Evolutionary conservation across 2,797 vertebrate genomes (phyloP), one percentile per base, ranked within the genome.

Genomic region (Hydrophis major): DNA sequence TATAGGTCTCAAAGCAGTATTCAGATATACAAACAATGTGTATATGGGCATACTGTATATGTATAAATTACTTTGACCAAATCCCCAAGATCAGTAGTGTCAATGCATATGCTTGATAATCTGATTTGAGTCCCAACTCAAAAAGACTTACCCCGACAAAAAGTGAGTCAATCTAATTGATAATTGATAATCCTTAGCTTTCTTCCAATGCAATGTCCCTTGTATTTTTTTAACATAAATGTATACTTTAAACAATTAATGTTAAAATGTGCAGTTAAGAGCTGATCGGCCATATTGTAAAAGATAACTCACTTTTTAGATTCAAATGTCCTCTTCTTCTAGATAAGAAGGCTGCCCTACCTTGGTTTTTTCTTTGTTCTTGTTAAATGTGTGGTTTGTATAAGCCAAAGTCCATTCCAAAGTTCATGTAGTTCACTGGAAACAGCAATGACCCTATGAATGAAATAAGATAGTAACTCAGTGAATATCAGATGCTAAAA

Each of bases 381-480:
- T 93, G 78, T 56, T 61, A 94, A 93, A 53, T 3, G 1, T 6
- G 42, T 94, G n/a, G 61, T 93, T 32, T 93, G 50, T 63, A 27
- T 94, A 90, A 94, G 11, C 87, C 78, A 63, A 78, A 53, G 74
- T 28, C 66, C 94, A 88, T 93, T 95, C 60, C 87, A 96, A 94
- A 93, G 86, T 4, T 27, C 89, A 11, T 0, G 55, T 27, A 95
- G 59, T 69, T 93, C 13, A 25, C 87, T 91, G 92, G 87, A 69
- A 89, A 89, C 78, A 93, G 55, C 32, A 95, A 95, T 10, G 18
- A 93, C 27, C 78, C 93, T 87, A 94, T 90, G 94, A 93, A 94
- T 18, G 3, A 55, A 92, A 94, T 94, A 91, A 95, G 74, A 69
- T 88, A 90, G 89, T 2, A 93, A 55, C 8, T 61, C 27, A 89